Percentiles rank a stretch among this genome's conserved stretches.
phyloP scores from a whole-genome alignment of 2,888 invertebrate species.

The Petrolisthes cinctipes region DNA sequence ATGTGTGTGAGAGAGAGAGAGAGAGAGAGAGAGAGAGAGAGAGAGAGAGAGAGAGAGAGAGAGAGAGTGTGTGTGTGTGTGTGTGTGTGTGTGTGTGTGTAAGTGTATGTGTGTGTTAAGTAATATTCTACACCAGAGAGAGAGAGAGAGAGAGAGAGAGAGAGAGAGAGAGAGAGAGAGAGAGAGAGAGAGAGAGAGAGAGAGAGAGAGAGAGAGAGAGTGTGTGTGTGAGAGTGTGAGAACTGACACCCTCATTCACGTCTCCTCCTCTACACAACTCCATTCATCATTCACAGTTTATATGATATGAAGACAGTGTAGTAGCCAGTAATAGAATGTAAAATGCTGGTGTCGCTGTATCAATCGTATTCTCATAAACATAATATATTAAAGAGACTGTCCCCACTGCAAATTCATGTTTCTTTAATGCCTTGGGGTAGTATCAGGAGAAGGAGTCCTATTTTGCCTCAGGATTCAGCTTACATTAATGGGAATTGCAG shows the following conservation, averaged over 20 bases:
- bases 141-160: conserved; percentile 39
- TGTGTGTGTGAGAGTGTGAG: conserved; percentile 14
- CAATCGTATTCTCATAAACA: no score
- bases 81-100: conserved; percentile 21
- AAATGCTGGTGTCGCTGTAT: no score
- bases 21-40: conserved; percentile 31
- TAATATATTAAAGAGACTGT: no score
- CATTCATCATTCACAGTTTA: no score
- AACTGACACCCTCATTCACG: not conserved
- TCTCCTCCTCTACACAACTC: no score
- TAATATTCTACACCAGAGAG: not conserved
- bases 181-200: conserved; percentile 33
- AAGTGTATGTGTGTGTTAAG: not conserved
- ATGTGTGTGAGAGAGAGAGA: conserved; percentile 6
- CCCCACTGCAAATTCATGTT: no score
- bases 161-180: conserved; percentile 36
- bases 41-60: conserved; percentile 41
- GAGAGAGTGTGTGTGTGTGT: conserved; percentile 12
- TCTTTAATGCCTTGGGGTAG: no score
- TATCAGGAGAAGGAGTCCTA: no score
- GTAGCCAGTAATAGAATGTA: no score
- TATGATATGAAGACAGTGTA: no score
- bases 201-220: conserved; percentile 32
- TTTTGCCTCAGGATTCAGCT: no score
- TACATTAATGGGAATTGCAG: no score